phyloP scores from a whole-genome alignment of 2,113 vertebrate species.

The Chunga burmeisteri region DNA sequence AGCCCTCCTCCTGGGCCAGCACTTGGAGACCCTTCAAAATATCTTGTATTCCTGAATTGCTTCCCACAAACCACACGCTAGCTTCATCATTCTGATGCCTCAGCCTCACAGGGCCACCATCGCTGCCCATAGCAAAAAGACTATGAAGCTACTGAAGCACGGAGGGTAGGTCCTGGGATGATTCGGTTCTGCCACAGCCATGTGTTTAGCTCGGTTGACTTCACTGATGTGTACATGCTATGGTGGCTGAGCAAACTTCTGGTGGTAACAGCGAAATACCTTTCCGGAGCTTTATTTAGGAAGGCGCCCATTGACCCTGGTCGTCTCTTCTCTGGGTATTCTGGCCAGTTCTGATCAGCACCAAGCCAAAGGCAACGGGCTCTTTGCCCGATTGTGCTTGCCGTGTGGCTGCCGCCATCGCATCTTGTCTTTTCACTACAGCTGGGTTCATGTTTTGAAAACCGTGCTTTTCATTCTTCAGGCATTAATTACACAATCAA shows the following conservation, averaged over 20 bases:
- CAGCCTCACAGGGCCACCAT: background rate
- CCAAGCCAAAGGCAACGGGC: rapidly evolving
- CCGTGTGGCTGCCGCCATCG: rapidly evolving
- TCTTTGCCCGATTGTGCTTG: rapidly evolving
- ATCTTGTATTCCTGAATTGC: background rate
- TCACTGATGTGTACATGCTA: background rate
- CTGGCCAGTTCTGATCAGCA: background rate
- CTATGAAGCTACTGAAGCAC: background rate
- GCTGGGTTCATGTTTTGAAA: background rate
- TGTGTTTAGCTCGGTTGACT: background rate
- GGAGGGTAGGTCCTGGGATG: rapidly evolving
- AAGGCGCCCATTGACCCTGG: background rate
- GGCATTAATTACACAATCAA: background rate
- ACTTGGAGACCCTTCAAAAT: background rate
- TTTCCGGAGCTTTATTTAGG: background rate
- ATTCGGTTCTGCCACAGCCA: background rate
- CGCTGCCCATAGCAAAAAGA: background rate
- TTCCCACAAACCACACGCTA: background rate
- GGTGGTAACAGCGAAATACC: rapidly evolving
- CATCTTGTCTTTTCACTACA: background rate
- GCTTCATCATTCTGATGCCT: background rate
- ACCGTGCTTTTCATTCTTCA: background rate
- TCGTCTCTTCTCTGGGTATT: background rate
- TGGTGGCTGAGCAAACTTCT: background rate
- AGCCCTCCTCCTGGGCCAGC: background rate